A percentile compares a stretch with the other conserved stretches of the same genome.
These are phyloP conservation scores for Lasioglossum vierecki DNA, from an alignment of 2,888 invertebrate genomes.

Conservation along the genomic window DNA sequence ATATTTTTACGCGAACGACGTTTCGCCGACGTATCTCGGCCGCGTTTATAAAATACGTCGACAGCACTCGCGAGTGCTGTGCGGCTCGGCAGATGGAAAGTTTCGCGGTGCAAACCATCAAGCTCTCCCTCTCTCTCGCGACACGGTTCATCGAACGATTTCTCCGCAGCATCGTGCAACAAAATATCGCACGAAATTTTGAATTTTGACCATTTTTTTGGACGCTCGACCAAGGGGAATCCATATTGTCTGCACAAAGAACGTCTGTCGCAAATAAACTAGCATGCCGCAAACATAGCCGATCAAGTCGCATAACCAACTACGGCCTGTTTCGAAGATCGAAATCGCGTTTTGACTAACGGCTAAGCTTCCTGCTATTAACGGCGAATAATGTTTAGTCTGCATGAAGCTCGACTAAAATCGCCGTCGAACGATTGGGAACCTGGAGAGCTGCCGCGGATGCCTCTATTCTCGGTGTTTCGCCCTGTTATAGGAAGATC, in stretches of 20 bases:
- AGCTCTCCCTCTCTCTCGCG: not conserved
- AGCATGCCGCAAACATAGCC: not conserved
- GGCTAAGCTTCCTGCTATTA: conserved; percentile 48
- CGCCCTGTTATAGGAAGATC: conserved; percentile 75
- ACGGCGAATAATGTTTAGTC: conserved; percentile 40
- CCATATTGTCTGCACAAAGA: not conserved
- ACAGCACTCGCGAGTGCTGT: conserved; percentile 24
- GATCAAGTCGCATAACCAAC: conserved; percentile 37
- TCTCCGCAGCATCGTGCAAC: not conserved
- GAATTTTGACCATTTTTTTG: not conserved
- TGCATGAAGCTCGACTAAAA: conserved; percentile 35
- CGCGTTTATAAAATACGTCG: conserved; percentile 48
- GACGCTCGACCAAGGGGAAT: not conserved
- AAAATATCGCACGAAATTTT: not conserved
- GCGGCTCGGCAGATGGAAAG: conserved; percentile 49
- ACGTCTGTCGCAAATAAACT: conserved; percentile 12
- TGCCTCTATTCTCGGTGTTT: conserved; percentile 35
- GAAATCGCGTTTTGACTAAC: conserved; percentile 22
- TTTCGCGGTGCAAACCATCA: conserved; percentile 23
- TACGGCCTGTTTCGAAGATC: not conserved
- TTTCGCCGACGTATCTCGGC: conserved; percentile 30
- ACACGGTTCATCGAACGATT: conserved; percentile 4
- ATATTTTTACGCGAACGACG: conserved; percentile 73
- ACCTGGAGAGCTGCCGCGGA: not conserved
- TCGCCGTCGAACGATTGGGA: not conserved